phyloP scores from a whole-genome alignment of 2,888 invertebrate species.

The Drosophila neonasuta region DNA sequence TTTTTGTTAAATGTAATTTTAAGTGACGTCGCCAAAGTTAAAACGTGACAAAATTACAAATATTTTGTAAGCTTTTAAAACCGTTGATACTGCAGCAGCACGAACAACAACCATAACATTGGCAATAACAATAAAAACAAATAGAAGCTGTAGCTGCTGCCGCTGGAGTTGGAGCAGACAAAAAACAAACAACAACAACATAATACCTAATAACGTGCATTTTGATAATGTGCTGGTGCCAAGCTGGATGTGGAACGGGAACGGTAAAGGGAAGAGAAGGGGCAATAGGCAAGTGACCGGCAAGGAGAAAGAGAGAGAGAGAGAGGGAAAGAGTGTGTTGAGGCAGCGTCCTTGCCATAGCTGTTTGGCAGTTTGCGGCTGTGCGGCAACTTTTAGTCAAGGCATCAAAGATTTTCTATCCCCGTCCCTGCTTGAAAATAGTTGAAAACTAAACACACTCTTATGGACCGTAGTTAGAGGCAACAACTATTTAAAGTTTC shows the following conservation, averaged over 20 bases:
- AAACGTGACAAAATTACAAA: slow-evolving; percentile 76
- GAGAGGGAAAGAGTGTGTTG: not conserved
- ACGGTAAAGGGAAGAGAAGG: not conserved
- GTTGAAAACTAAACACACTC: slow-evolving; percentile 49
- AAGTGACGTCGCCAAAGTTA: slow-evolving; percentile 74
- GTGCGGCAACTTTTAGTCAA: slow-evolving; percentile 40
- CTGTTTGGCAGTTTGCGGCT: slow-evolving; percentile 8
- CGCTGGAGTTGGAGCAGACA: slow-evolving; percentile 8
- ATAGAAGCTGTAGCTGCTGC: slow-evolving; percentile 47
- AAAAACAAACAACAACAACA: slow-evolving; percentile 34
- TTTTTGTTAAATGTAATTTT: slow-evolving; percentile 63
- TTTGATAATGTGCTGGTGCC: slow-evolving; percentile 59
- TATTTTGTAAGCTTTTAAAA: slow-evolving; percentile 69
- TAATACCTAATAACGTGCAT: slow-evolving; percentile 72
- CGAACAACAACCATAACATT: slow-evolving; percentile 66
- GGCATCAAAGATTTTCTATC: slow-evolving; percentile 54
- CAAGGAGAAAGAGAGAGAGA: not conserved
- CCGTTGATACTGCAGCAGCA: slow-evolving; percentile 59
- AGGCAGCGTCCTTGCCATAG: not conserved
- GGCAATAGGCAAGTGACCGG: no score
- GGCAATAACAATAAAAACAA: slow-evolving; percentile 53
- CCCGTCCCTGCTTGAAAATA: slow-evolving; percentile 33
- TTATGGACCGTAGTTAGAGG: slow-evolving; percentile 29
- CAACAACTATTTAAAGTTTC: slow-evolving; percentile 61
- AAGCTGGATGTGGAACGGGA: slow-evolving; percentile 8